Evolutionary conservation across 2,797 vertebrate species (phyloP), one percentile per base, ranked within the genome.

Genomic region (Triplophysa yarkandensis): DNA sequence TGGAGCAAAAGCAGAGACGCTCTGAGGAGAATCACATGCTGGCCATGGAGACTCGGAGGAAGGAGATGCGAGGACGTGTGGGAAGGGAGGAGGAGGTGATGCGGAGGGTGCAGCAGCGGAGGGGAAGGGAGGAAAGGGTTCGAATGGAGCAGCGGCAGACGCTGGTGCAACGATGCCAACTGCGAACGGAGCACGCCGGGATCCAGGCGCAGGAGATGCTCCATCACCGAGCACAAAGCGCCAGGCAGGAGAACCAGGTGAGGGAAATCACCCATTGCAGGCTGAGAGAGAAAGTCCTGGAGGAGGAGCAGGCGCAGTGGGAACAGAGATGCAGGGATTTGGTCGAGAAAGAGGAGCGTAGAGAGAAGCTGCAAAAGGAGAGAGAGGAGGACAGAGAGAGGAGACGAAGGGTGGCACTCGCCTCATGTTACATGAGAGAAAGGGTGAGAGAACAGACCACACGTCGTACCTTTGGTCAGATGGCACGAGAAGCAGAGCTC

Each of bases 401-500:
- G 72, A 89, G 88, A 1, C 89, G 85, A 19, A 87, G 82, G 61
- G 80, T 82, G 63, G 87, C 89, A 0, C 58, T 68, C n/a, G 88
- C 91, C 66, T 92, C 90, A 65, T 91, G 88, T 68, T 86, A 88
- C 63, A 81, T 92, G 87, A 89, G 90, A 78, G 91, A 93, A 36
- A 57, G 80, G 6, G 87, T 87, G 63, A 86, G 87, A 66, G 83
- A 87, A 73, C 84, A 87, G 39, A 91, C 83, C 0, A 43, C 65
- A 58, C 71, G 80, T 4, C 81, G 87, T 2, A 86, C 86, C 50
- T 93, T 92, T 50, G 80, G 89, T 74, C 86, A 78, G 66, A 86
- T 88, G 90, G 88, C 81, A 0, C 77, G 82, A 72, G 88, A 94
- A 80, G 87, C 91, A 6, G 85, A 90, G 84, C 80, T 92, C 16